Evolutionary conservation across 35 echinoderm and acorn worm genomes (phyloP), one percentile per base, ranked within the genome.

Genomic region (Ptychodera flava): DNA sequence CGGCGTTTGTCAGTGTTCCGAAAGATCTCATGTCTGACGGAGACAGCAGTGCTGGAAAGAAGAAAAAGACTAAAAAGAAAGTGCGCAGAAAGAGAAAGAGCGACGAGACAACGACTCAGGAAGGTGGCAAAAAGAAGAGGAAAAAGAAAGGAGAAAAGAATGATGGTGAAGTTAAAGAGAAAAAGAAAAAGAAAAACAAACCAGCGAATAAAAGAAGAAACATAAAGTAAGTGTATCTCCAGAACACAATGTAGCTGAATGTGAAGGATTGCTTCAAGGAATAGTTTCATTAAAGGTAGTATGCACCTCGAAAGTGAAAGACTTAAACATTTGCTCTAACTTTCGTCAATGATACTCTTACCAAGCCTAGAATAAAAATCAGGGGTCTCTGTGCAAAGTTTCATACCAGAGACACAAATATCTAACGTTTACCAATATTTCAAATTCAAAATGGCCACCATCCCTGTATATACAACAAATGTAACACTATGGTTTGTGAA

Each of bases 161-260:
- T 0, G 35, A 83, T 83, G 82, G 82, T 15, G 82, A 83, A 83
- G n/a, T 28, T 28, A 36, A 83, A 37, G 29, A 34, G 12, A 83
- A 83, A 28, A 64, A 64, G 22, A 83, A 83, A 28, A 36, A 36
- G 35, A 15, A 16, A 1, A 83, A 83, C 28, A 83, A 83, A 36
- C 82, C 82, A 83, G 12, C 82, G 27, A 36, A 34, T 15, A 36
- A 83, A 28, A 83, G 82, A 83, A 83, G 82, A 83, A 83, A 83
- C 28, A 83, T 83, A 1, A 10, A 36, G 82, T 83, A 83, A 80
- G 78, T 64, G 78, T 80, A 80, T 80, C 30, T 80, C 10, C n/a
- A 77, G n/a, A 77, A 77, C n/a, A 77, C 15, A 15, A 77, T 77
- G 75, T 15, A 77, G 75, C 2, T 80, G 31, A 28, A 14, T 6